phyloP scores from a whole-genome alignment of 2,797 vertebrate genomes.

The Mormyrus proboscirostris region DNA sequence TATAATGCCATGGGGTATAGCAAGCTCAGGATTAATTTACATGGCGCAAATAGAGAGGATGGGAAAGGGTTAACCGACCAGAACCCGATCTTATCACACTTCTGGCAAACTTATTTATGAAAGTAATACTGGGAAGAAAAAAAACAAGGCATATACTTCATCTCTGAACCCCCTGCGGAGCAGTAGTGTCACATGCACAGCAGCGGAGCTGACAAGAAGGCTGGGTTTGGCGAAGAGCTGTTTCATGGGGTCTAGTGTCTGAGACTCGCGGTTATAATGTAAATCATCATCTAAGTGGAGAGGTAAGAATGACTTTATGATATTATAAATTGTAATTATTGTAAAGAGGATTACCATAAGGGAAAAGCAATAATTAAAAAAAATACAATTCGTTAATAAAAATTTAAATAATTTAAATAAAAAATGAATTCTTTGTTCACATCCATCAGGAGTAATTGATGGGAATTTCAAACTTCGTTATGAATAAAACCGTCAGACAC shows the following conservation, averaged over 20 bases:
- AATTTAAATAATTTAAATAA: neutral
- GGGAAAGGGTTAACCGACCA: slow-evolving; percentile 14
- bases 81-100: slow-evolving; percentile 13
- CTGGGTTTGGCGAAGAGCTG: neutral
- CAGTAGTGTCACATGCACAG: slow-evolving; percentile 19
- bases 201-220: slow-evolving; percentile 3
- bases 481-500: neutral
- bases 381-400: neutral
- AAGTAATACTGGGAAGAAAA: neutral
- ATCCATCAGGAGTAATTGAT: neutral
- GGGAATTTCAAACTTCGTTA: neutral
- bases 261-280: neutral
- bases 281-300: neutral
- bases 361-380: neutral
- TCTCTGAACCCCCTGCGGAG: neutral
- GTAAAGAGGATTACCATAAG: neutral
- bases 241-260: neutral
- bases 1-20: neutral
- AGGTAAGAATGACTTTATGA: neutral
- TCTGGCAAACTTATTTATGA: slow-evolving; percentile 19
- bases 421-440: neutral
- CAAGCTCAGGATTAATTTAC: neutral
- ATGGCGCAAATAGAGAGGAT: neutral
- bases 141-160: neutral
- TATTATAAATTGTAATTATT: neutral